phyloP scores from a whole-genome alignment of 53 echinoderm and acorn worm species.

The Henricia sp. region DNA sequence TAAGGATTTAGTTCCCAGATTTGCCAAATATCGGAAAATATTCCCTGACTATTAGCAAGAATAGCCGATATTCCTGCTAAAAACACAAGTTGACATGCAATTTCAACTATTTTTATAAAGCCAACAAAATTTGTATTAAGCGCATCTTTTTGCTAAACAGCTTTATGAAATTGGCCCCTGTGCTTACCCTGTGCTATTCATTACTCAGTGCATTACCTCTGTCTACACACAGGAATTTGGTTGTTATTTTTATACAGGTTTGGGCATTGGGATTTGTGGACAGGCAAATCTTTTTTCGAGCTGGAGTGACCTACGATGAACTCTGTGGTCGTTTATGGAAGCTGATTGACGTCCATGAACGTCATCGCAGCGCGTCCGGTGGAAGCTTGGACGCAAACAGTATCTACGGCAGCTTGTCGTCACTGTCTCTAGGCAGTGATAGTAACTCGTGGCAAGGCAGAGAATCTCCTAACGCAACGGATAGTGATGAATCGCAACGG shows the following conservation, averaged over 20 bases:
- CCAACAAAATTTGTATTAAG: too few species aligned
- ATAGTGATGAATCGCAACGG: conserved; percentile 12
- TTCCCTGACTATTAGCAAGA: too few species aligned
- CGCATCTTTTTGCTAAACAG: too few species aligned
- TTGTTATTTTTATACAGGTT: conserved; percentile 66
- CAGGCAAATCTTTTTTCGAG: conserved; percentile 74
- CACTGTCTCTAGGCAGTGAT: conserved; percentile 50
- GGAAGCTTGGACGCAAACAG: conserved; percentile 42
- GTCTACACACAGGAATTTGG: too few species aligned
- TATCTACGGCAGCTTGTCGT: conserved; percentile 66
- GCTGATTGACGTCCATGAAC: conserved; percentile 74
- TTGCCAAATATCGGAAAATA: too few species aligned
- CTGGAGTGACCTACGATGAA: conserved; percentile 80
- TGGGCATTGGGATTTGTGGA: conserved; percentile 90
- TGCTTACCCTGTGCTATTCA: too few species aligned
- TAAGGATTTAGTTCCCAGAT: too few species aligned
- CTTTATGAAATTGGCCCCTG: too few species aligned
- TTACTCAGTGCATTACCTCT: too few species aligned
- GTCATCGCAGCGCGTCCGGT: conserved; percentile 16
- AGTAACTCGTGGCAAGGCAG: background rate
- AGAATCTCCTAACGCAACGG: background rate
- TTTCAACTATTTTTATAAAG: too few species aligned
- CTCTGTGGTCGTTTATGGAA: conserved; percentile 89
- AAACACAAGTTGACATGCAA: too few species aligned
- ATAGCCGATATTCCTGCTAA: too few species aligned